Evolutionary conservation across 1,140 invertebrate species (phyloP).

Genomic region (Aphelenchoides avenae): DNA sequence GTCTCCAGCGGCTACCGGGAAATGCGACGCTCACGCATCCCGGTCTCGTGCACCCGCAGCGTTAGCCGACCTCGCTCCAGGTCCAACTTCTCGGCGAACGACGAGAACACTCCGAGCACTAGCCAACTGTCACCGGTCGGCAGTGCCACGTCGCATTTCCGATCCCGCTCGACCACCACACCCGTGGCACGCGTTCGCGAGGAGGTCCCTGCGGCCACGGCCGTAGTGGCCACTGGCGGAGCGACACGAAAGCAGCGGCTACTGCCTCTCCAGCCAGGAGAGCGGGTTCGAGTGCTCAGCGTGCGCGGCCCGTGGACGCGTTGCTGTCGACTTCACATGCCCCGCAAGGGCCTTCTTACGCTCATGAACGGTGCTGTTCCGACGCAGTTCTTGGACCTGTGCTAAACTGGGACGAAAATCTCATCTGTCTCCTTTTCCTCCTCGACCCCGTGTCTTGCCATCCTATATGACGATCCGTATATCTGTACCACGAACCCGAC

Average conservation of each 20-base stretch:
- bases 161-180: no score
- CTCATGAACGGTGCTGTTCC: conserved; percentile 30
- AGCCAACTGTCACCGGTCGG: no score
- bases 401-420: not conserved
- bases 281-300: conserved; percentile 36
- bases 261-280: conserved; percentile 37
- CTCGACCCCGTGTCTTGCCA: no score
- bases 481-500: no score
- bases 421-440: not conserved
- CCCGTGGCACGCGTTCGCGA: conserved; percentile 2
- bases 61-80: no score
- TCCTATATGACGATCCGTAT: no score
- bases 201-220: not conserved
- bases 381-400: conserved; percentile 20
- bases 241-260: conserved; percentile 17
- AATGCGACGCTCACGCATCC: no score
- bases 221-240: not conserved
- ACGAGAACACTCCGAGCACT: no score
- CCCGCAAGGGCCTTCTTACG: not conserved
- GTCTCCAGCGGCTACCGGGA: no score
- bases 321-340: conserved; percentile 22
- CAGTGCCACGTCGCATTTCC: no score
- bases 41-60: no score
- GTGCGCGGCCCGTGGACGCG: conserved; percentile 42
- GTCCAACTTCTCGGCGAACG: no score